Evolutionary conservation across 1,140 invertebrate genomes (phyloP).

Genomic region (Drosophila punjabiensis): DNA sequence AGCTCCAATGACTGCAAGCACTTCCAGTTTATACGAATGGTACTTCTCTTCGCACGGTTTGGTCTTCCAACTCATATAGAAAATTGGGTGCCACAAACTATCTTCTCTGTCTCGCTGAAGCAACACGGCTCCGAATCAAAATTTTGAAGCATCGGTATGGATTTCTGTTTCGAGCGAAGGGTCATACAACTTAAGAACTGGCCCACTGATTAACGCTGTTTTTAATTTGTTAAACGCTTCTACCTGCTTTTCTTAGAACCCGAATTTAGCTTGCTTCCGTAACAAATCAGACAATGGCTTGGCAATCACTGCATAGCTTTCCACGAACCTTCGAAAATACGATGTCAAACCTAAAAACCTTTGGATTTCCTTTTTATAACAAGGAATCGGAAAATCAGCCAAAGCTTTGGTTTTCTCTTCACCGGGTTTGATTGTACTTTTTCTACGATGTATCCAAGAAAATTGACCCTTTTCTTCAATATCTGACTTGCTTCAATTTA

Average conservation of each 20-base stretch:
- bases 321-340: not conserved
- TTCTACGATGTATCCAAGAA: no score
- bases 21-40: no score
- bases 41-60: not conserved
- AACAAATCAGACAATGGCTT: not conserved
- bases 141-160: slow-evolving; percentile 33
- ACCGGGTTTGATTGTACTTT: not conserved
- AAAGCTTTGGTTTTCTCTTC: not conserved
- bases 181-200: slow-evolving; percentile 55
- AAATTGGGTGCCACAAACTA: not conserved
- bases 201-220: slow-evolving; percentile 5
- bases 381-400: not conserved
- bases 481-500: no score
- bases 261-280: not conserved
- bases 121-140: slow-evolving; percentile 16
- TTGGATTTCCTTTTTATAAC: not conserved
- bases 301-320: slow-evolving; percentile 1
- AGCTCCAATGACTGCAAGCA: not conserved
- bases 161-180: slow-evolving; percentile 58
- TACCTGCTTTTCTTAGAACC: not conserved
- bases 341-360: not conserved
- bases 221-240: not conserved
- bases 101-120: not conserved
- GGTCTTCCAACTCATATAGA: not conserved
- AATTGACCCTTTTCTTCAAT: no score